Evolutionary conservation across 2,888 invertebrate genomes (phyloP), one percentile per base, ranked within the genome.

Genomic region (Dryobota labecula): DNA sequence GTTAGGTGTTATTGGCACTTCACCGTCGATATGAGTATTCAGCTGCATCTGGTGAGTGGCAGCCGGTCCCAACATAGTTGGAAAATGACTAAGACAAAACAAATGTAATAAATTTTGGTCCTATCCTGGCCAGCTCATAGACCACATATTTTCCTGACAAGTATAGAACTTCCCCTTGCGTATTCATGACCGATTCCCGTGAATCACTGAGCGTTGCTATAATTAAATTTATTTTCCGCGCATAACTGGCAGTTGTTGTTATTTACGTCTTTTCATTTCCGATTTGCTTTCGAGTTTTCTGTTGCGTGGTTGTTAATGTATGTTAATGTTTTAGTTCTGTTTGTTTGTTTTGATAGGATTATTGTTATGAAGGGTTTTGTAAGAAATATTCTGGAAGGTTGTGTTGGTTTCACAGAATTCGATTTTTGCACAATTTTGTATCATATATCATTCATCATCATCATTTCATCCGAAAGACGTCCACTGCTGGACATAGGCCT

Each of bases 221-320:
- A 93, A 93, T 93, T 92, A 92, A 93, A 93, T 93, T 92, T 92
- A 93, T 92, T 90, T 86, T 87, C 89, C 87, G 89, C 89, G 88
- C 88, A 88, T 90, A 91, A 92, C 88, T 90, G 92, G 87, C 90
- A 87, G 86, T 87, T 88, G 73, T 77, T 70, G 82, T 91, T 91
- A 92, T 91, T 93, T 92, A 93, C 90, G 82, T 86, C 85, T 73
- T 88, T 90, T 92, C 90, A 92, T 93, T 92, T 94, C 92, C 93
- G 90, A 91, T 90, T 88, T 86, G 73, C 80, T 82, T 88, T 86
- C 78, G 80, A 86, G 83, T 88, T 87, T 84, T 86, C 86, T 84
- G 87, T 84, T 87, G 82, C 85, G 84, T 85, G 79, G 82, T 80
- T 80, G 83, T 84, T 83, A 75, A 76, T 80, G 76, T 82, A 70